phyloP scores from a whole-genome alignment of 1,140 invertebrate species.

The Rhizoglyphus robini region DNA sequence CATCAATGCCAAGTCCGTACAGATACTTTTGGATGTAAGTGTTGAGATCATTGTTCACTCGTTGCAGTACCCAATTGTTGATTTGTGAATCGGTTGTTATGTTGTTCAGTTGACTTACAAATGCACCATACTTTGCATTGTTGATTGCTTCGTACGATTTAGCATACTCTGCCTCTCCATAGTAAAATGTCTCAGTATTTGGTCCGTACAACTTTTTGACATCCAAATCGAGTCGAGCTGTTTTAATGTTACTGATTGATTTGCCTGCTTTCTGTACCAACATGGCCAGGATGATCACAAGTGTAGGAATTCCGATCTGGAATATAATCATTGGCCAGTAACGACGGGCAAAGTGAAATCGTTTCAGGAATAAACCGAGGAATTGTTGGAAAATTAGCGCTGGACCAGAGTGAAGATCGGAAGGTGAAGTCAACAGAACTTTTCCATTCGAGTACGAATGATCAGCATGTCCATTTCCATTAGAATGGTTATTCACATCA shows the following conservation, averaged over 20 bases:
- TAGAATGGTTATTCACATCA: not conserved
- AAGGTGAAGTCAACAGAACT: not conserved
- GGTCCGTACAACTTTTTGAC: not conserved
- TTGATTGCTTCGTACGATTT: not conserved
- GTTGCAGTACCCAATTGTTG: not conserved
- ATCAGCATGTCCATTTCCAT: not conserved
- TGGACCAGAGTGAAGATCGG: not conserved
- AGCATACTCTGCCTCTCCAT: not conserved
- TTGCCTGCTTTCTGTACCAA: too few species aligned
- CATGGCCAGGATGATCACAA: not conserved
- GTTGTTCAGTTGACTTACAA: not conserved
- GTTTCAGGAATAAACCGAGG: conserved; percentile 23
- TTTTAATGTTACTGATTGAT: too few species aligned
- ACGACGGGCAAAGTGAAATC: conserved; percentile 26
- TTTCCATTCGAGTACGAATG: not conserved
- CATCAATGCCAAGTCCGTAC: not conserved
- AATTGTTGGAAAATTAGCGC: conserved; percentile 14
- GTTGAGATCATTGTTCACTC: not conserved
- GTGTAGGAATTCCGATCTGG: not conserved
- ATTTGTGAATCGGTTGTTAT: not conserved
- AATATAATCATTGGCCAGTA: conserved; percentile 20
- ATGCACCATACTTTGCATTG: not conserved
- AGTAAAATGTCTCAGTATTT: not conserved
- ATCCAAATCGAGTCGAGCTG: too few species aligned
- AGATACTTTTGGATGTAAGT: not conserved